Conservation (phyloP, 1,140 invertebrate species). For the Cotesia vestalis region DNA sequence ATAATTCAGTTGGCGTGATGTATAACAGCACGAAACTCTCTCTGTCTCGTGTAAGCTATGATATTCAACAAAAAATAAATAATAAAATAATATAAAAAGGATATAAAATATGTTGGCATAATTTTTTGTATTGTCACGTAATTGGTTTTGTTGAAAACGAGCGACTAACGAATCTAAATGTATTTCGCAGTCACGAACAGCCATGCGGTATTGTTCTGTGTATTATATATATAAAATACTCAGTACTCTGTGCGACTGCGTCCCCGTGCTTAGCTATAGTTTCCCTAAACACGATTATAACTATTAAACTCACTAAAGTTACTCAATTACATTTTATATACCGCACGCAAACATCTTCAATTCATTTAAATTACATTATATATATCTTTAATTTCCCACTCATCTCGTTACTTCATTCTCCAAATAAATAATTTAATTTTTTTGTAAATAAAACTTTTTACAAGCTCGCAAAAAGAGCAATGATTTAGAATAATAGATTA, state of each 20-base stretch:
- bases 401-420: neutral
- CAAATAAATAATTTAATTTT: neutral
- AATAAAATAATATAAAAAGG: no score
- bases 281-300: conserved; percentile 13
- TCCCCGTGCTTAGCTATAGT: neutral
- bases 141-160: conserved; percentile 23
- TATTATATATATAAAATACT: no score
- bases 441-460: neutral
- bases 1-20: conserved; percentile 4
- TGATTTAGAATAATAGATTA: neutral
- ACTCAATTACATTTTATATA: conserved; percentile 11
- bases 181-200: conserved; percentile 7
- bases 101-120: neutral
- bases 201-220: no score
- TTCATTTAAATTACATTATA: conserved; percentile 10
- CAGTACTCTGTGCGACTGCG: conserved; percentile 16
- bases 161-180: conserved; percentile 17
- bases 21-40: neutral
- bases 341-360: conserved; percentile 5
- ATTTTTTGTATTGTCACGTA: conserved; percentile 16
- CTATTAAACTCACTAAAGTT: conserved; percentile 18
- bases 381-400: neutral
- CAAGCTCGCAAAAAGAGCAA: neutral
- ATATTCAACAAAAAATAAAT: no score
- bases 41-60: no score